Base-by-base conservation (phyloP, 1,140 invertebrate genomes). In the Drosophila lacteicornis region DNA sequence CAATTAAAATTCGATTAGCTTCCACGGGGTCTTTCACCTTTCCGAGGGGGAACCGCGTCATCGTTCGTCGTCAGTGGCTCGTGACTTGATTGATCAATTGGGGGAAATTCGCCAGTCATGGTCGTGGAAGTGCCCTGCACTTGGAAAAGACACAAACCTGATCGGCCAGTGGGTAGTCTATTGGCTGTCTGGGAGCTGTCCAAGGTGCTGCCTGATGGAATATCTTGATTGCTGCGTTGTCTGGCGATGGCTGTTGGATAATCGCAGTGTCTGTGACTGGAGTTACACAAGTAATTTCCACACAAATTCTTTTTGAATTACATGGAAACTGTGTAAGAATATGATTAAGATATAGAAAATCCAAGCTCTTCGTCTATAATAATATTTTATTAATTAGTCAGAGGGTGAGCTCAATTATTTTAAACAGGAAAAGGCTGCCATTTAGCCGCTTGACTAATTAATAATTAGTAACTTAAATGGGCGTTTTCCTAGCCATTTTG, bases 21-120 rank as follows among this genome's bases (percentile, higher is more conserved):
- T 36, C 9, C 2, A 9, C 27, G 15, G 38, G 70, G 67, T 71
- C 53, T 71, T 70, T 73, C 27, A 73, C 40, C 66, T 67, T 2
- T 12, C 2, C 3, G 4, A 12, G 36, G n/a, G 4, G 27, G 38
- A 33, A 25, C 9, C 15, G 42, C 46, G 25, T 25, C 33, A 38
- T 6, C 27, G n/a, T 53, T 22, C 46, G 13, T 49, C 22, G 11
- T 38, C 27, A 22, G 12, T 47, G 47, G 62, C 47, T 46, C 30
- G 69, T 75, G 42, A 56, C 53, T 55, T 65, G 78, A 84, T 85
- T 81, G 78, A 85, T 81, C 73, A 85, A 85, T 81, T 81, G 62
- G 58, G 71, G 58, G 49, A 75, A 70, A 73, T 55, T 69, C 17
- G 45, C 51, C 68, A 71, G 69, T 71, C 69, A 45, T 46, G 42